Percentiles rank a stretch among this genome's conserved stretches.
Evolutionary conservation across 2,797 vertebrate genomes (phyloP).

Genomic region (Anolis apletophallus): DNA sequence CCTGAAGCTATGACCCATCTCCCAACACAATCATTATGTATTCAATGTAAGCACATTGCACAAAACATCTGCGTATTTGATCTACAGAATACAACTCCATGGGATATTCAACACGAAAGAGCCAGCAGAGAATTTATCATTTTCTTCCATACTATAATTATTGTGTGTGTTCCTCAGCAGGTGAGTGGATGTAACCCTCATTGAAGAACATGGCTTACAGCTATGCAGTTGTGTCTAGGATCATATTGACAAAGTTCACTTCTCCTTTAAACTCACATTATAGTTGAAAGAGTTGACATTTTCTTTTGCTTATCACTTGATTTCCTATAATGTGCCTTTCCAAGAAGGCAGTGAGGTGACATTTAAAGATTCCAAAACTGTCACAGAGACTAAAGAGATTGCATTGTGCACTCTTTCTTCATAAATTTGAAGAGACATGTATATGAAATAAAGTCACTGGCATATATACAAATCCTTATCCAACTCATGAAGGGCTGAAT

Average conservation of each 20-base stretch:
- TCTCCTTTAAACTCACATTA: not conserved
- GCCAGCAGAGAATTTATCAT: too few species aligned
- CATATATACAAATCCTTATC: conserved; percentile 34
- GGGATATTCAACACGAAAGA: too few species aligned
- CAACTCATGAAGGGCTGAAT: not conserved
- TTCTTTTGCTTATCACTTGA: not conserved
- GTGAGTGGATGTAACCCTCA: too few species aligned
- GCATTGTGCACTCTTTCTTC: not conserved
- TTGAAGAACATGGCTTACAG: not conserved
- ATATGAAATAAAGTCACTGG: conserved; percentile 1
- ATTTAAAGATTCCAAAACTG: not conserved
- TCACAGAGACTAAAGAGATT: not conserved
- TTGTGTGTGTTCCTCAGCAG: too few species aligned
- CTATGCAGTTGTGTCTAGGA: not conserved
- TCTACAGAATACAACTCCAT: too few species aligned
- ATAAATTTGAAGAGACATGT: not conserved
- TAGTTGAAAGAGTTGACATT: not conserved
- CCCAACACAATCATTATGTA: too few species aligned
- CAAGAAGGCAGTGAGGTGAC: not conserved
- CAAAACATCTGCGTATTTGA: too few species aligned
- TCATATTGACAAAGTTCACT: not conserved
- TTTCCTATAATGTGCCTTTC: not conserved
- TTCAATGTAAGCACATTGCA: too few species aligned
- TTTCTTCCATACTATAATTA: too few species aligned
- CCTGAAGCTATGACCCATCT: too few species aligned